These are phyloP conservation scores for Prosapia bicincta DNA, from an alignment of 2,888 invertebrate genomes.

Conservation along the genomic window DNA sequence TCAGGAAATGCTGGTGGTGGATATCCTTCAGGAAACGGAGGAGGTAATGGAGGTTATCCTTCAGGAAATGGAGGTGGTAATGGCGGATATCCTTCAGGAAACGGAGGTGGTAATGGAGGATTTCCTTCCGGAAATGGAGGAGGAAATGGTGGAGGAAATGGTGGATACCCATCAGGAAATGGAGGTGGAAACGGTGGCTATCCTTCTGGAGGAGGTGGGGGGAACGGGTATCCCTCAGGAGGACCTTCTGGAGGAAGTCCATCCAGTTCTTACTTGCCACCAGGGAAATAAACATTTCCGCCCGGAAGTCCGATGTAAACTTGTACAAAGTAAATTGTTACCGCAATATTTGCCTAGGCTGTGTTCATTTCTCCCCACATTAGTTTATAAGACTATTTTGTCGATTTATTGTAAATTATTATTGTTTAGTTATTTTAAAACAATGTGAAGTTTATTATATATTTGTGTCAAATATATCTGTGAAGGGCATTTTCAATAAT, in stretches of 20 bases:
- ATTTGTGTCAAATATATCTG: no score
- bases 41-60: not conserved
- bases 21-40: not conserved
- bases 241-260: conserved; percentile 19
- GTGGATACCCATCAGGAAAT: conserved; percentile 19
- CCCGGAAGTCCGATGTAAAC: not conserved
- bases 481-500: no score
- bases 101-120: conserved; percentile 24
- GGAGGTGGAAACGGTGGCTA: conserved; percentile 27
- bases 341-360: not conserved
- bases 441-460: no score
- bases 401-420: no score
- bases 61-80: not conserved
- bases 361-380: not conserved
- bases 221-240: conserved; percentile 25
- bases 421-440: no score
- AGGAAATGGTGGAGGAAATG: conserved; percentile 28
- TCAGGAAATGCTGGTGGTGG: conserved; percentile 18
- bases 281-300: conserved; percentile 13
- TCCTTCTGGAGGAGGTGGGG: conserved; percentile 25
- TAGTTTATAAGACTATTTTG: not conserved
- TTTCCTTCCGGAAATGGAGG: conserved; percentile 24
- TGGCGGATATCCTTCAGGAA: conserved; percentile 29
- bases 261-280: conserved; percentile 25
- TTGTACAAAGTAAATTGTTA: not conserved